These are phyloP conservation scores for Urosaurus nigricauda DNA, from an alignment of 2,797 vertebrate genomes.

Conservation along the genomic window DNA sequence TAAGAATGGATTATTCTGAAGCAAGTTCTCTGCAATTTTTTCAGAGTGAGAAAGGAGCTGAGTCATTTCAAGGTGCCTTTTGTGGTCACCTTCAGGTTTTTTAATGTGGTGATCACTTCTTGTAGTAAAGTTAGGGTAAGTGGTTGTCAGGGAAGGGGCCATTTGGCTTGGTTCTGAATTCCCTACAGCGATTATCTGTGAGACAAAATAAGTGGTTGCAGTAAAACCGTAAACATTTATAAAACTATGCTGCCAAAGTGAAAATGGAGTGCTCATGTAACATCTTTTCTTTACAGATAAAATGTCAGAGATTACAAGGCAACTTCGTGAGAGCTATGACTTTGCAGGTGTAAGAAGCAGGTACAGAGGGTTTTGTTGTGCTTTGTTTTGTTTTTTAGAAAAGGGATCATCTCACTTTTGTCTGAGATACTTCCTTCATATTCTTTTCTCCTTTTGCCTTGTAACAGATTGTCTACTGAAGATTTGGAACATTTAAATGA, in stretches of 20 bases:
- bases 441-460: slow-evolving; percentile 5
- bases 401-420: neutral
- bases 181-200: no score
- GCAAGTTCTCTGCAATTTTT: neutral
- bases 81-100: neutral
- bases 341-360: slow-evolving; percentile 87
- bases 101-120: neutral
- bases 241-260: neutral
- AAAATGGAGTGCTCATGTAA: neutral
- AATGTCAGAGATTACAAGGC: slow-evolving; percentile 86
- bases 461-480: slow-evolving; percentile 83
- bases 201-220: neutral
- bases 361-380: no score
- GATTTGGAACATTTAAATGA: slow-evolving; percentile 87
- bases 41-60: neutral
- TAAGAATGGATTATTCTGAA: neutral
- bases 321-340: slow-evolving; percentile 88
- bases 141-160: neutral
- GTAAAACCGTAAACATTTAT: neutral
- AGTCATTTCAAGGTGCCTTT: neutral
- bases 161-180: neutral
- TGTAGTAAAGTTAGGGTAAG: neutral
- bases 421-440: neutral
- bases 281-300: slow-evolving; percentile 81
- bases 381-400: neutral